phyloP scores from a whole-genome alignment of 2,888 invertebrate genomes.

The Micropterix aruncella region DNA sequence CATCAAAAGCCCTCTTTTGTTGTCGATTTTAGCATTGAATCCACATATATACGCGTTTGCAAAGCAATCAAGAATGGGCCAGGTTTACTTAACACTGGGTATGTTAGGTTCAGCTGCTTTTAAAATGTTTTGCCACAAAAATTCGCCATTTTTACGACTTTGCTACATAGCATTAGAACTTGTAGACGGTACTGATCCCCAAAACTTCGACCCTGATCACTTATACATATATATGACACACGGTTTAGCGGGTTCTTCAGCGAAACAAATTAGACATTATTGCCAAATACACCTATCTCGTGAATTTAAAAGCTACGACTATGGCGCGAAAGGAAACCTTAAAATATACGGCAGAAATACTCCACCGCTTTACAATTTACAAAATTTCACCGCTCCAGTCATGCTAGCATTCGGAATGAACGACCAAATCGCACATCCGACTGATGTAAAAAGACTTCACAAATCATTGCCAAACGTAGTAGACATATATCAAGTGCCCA shows the following conservation, averaged over 20 bases:
- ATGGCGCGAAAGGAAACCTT: constrained; percentile 16
- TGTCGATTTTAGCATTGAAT: no score
- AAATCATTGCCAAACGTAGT: constrained; percentile 17
- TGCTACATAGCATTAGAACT: no score
- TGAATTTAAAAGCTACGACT: constrained; percentile 19
- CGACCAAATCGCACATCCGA: constrained; percentile 17
- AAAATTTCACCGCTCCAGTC: constrained; percentile 16
- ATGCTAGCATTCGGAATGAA: constrained; percentile 17
- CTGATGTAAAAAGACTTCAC: constrained; percentile 15
- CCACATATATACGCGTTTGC: no score
- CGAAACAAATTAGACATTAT: constrained; percentile 18
- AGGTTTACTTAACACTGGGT: no score
- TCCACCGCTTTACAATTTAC: constrained; percentile 19
- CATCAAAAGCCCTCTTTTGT: not conserved
- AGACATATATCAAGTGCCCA: constrained; percentile 8
- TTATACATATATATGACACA: no score
- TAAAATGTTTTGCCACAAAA: no score
- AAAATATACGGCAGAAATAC: constrained; percentile 13
- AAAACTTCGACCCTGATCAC: no score
- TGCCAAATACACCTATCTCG: constrained; percentile 15
- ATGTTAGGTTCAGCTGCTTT: no score
- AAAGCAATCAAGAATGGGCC: no score
- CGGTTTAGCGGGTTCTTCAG: constrained; percentile 19
- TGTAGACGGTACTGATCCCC: no score
- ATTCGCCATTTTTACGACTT: no score